Percentiles rank a stretch among this genome's conserved stretches.
phyloP scores from a whole-genome alignment of 37 sponge, comb jelly and placozoan genomes.

The Haliclona indistincta region DNA sequence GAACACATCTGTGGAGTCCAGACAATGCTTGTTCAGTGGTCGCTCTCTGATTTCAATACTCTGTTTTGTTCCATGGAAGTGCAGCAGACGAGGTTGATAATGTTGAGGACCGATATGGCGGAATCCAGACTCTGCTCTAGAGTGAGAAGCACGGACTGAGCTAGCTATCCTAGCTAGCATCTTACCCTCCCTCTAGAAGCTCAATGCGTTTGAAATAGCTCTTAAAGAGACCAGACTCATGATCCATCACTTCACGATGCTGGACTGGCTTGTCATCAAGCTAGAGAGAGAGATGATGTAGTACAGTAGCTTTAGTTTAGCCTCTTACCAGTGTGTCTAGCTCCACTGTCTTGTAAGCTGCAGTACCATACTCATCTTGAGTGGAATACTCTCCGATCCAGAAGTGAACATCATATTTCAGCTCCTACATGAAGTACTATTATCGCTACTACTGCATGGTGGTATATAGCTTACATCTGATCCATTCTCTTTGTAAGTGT shows the following conservation, averaged over 20 bases:
- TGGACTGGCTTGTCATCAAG: constrained; percentile 87
- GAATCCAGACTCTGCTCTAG: constrained; percentile 82
- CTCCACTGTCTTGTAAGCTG: constrained; percentile 93
- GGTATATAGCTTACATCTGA: constrained; percentile 17
- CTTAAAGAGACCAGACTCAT: constrained; percentile 80
- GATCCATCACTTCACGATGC: constrained; percentile 81
- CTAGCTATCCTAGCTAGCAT: neutral
- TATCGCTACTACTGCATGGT: neutral
- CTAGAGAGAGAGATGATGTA: neutral
- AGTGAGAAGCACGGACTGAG: neutral
- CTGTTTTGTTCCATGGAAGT: constrained; percentile 73
- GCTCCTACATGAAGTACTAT: constrained; percentile 23
- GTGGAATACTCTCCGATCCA: constrained; percentile 89
- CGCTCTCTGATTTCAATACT: constrained; percentile 40
- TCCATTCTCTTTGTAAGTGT: constrained; percentile 83
- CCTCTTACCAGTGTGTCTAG: constrained; percentile 70
- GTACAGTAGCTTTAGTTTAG: neutral
- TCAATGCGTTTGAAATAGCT: constrained; percentile 70
- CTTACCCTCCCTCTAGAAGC: constrained; percentile 70
- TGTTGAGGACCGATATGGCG: constrained; percentile 75
- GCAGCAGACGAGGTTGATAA: constrained; percentile 75
- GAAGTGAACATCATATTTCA: constrained; percentile 84
- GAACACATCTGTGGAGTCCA: constrained; percentile 84
- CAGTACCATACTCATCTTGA: constrained; percentile 89
- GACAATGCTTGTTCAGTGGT: constrained; percentile 47